These are phyloP conservation scores for Anhinga anhinga DNA, from an alignment of 2,113 vertebrate genomes.

Conservation along the genomic window DNA sequence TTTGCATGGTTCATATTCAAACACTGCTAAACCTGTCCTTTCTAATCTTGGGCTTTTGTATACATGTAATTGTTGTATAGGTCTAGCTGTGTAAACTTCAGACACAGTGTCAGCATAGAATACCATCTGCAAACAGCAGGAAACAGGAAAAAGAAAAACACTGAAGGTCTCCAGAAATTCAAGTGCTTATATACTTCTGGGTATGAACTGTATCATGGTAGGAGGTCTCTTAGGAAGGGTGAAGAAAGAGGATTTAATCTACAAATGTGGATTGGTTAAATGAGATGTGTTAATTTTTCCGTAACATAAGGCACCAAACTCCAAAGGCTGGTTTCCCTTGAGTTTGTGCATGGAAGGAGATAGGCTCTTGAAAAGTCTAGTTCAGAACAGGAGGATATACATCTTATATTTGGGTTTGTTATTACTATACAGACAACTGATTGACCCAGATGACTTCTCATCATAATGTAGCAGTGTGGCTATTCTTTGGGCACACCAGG, in stretches of 20 bases:
- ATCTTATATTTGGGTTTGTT: background rate
- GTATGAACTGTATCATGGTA: background rate
- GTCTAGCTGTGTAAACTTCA: background rate
- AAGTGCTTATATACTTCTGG: background rate
- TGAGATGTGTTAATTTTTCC: background rate
- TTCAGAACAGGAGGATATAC: background rate
- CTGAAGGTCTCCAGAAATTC: background rate
- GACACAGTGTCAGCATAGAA: background rate
- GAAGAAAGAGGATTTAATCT: background rate
- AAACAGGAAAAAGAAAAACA: background rate
- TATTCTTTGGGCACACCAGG: background rate
- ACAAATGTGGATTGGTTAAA: background rate
- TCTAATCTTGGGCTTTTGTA: background rate
- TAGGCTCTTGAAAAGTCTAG: background rate
- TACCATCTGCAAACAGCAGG: background rate
- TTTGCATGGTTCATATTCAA: background rate
- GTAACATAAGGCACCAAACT: background rate
- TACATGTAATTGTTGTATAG: background rate
- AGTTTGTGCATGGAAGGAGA: background rate
- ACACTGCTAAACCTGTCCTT: background rate
- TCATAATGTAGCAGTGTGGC: background rate
- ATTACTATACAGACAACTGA: background rate
- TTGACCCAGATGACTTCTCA: rapidly evolving
- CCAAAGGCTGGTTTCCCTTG: background rate
- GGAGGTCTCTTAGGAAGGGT: background rate